phyloP scores from a whole-genome alignment of 2,888 invertebrate genomes.

The Xanthorhoe designata region DNA sequence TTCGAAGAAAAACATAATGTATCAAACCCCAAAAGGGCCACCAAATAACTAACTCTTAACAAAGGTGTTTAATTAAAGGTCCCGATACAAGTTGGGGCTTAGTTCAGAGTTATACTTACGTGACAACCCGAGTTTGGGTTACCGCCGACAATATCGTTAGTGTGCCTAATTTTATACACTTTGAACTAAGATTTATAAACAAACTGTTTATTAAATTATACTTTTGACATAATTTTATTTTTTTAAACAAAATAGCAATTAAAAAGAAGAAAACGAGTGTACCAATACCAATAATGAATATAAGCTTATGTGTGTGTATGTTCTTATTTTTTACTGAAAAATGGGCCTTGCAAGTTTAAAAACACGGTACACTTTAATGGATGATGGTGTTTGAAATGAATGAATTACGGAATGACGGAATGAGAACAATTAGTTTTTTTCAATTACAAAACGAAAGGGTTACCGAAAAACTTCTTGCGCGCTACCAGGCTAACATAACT shows the following conservation, averaged over 20 bases:
- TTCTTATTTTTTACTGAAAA: neutral
- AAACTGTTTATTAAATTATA: neutral
- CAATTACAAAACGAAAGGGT: slow-evolving; percentile 25
- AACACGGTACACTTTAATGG: neutral
- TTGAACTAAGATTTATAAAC: neutral
- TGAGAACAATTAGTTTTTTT: slow-evolving; percentile 18
- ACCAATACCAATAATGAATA: too few relatives aligned
- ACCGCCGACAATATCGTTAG: slow-evolving; percentile 12
- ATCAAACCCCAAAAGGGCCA: neutral
- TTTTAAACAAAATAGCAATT: too few relatives aligned
- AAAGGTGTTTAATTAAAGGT: slow-evolving; percentile 60
- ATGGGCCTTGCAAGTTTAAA: neutral
- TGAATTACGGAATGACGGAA: neutral
- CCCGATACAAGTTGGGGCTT: slow-evolving; percentile 30
- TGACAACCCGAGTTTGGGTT: slow-evolving; percentile 25
- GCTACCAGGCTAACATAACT: slow-evolving; percentile 30
- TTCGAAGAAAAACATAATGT: too few relatives aligned
- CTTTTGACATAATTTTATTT: too few relatives aligned
- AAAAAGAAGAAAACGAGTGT: too few relatives aligned
- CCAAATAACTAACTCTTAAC: slow-evolving; percentile 32
- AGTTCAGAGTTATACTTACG: slow-evolving; percentile 25
- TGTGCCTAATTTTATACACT: slow-evolving; percentile 6
- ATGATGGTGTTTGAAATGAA: neutral
- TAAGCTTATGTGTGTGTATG: too few relatives aligned
- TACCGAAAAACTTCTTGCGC: slow-evolving; percentile 22